These are phyloP conservation scores for Helicoverpa zea DNA, from an alignment of 1,140 invertebrate species.

Conservation along the genomic window DNA sequence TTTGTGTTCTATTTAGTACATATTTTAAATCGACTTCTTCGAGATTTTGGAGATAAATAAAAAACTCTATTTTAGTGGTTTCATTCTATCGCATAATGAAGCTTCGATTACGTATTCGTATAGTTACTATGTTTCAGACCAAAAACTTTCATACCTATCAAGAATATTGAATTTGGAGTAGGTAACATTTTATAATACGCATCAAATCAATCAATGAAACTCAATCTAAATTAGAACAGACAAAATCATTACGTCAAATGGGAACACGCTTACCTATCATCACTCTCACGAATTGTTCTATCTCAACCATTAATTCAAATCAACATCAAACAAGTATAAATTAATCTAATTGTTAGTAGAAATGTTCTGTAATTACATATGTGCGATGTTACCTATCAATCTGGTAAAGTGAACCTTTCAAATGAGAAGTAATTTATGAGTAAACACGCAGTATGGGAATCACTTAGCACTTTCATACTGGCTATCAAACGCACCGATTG, in stretches of 20 bases:
- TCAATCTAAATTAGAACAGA: neutral
- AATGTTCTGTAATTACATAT: constrained; percentile 39
- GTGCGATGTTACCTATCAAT: constrained; percentile 65
- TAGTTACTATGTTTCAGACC: no score
- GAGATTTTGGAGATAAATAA: no score
- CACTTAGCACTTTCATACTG: constrained; percentile 64
- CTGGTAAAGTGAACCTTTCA: constrained; percentile 61
- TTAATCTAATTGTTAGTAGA: constrained; percentile 37
- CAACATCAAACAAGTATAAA: constrained; percentile 47
- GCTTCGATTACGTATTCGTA: no score
- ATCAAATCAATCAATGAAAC: neutral
- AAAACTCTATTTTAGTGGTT: no score
- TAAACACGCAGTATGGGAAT: constrained; percentile 67
- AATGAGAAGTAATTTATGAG: constrained; percentile 74
- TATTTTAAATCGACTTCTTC: no score
- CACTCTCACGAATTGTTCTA: constrained; percentile 36
- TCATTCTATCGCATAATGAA: no score
- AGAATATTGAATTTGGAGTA: no score
- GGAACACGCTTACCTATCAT: neutral
- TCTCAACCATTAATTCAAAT: constrained; percentile 37
- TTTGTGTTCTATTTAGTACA: no score
- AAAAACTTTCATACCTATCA: no score
- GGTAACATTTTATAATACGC: no score
- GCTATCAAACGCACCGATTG: constrained; percentile 61
- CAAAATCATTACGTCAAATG: neutral